Base-by-base conservation (phyloP, 1,140 invertebrate genomes). In the Orchesella cincta region DNA sequence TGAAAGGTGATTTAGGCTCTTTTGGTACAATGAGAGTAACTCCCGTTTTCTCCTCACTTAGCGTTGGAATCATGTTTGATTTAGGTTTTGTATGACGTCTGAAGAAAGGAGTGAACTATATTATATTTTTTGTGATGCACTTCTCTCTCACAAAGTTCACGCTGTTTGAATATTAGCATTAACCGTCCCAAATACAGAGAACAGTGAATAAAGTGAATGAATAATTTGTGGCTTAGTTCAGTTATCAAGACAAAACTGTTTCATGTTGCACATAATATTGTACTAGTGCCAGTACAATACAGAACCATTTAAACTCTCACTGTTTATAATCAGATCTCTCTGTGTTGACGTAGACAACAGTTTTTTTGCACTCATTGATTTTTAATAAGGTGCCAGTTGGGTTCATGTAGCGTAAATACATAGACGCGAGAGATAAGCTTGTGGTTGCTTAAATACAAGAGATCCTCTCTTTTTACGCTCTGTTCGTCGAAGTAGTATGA, bases 61-160 rank as follows among this genome's bases (percentile, higher is more conserved):
- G 26, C 18, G 70, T 79, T 52, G 78, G 78, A 71, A 79, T 79
- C 78, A 79, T 79, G 23, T 71, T 76, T 20, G 28, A 35, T n/a
- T 31, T 34, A 1, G 29, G 33, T 33, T 57, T 52, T 16, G 18
- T n/a, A n/a, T 46, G 39, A 46, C 39, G 39, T 46, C 39, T 46
- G 39, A n/a, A n/a, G n/a, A n/a, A n/a, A n/a, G n/a, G n/a, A n/a
- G n/a, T n/a, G n/a, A n/a, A n/a, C n/a, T n/a, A n/a, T n/a, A n/a
- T n/a, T n/a, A n/a, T n/a, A n/a, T n/a, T n/a, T n/a, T n/a, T n/a
- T n/a, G n/a, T n/a, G n/a, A n/a, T n/a, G n/a, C n/a, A n/a, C n/a
- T n/a, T n/a, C n/a, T n/a, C n/a, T n/a, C n/a, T n/a, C n/a, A n/a
- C n/a, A n/a, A n/a, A n/a, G 39, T 46, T 46, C 39, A 46, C 39